These are phyloP conservation scores for Argopecten irradians DNA, from an alignment of 1,140 invertebrate species.

Conservation along the genomic window DNA sequence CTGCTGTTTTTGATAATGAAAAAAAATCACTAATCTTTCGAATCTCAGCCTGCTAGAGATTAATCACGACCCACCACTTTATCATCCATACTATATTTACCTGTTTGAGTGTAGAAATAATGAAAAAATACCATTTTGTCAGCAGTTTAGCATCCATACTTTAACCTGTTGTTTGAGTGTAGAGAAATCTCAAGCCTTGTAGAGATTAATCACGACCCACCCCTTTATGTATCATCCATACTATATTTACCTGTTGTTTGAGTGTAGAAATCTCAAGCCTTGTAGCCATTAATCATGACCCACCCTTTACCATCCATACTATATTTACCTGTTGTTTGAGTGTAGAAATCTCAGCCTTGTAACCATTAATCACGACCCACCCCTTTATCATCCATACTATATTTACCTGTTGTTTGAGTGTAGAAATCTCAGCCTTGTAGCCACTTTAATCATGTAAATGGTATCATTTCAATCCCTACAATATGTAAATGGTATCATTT, in stretches of 20 bases:
- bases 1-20: too few species aligned
- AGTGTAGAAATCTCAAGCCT: neutral
- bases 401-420: constrained; percentile 17
- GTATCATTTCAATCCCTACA: neutral
- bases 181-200: neutral
- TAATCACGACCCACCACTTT: neutral
- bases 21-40: too few species aligned
- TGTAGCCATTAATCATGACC: neutral
- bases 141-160: neutral
- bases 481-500: neutral
- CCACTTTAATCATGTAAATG: neutral
- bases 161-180: constrained; percentile 2
- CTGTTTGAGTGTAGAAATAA: neutral
- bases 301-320: neutral
- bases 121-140: neutral
- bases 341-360: constrained; percentile 66
- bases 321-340: constrained; percentile 58
- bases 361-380: constrained; percentile 66
- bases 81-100: neutral
- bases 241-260: constrained; percentile 18
- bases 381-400: constrained; percentile 41
- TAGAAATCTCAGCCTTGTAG: neutral
- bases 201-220: neutral
- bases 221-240: neutral
- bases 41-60: constrained; percentile 69